phyloP scores from a whole-genome alignment of 2,797 vertebrate species.

The Syncerus caffer region DNA sequence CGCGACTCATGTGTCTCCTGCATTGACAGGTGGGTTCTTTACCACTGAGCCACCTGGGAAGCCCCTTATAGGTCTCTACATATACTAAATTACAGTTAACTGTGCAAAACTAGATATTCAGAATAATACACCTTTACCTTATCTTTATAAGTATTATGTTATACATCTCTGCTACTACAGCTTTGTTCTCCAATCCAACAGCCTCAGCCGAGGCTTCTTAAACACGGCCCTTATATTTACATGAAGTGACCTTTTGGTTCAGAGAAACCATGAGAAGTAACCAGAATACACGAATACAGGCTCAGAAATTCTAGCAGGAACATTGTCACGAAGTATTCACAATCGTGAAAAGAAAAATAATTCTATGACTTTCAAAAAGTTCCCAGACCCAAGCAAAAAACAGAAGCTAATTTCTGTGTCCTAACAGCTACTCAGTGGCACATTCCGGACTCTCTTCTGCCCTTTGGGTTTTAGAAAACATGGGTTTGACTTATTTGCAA shows the following conservation, averaged over 20 bases:
- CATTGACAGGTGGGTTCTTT: background rate
- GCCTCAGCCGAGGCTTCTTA: background rate
- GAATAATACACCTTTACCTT: background rate
- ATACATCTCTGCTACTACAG: background rate
- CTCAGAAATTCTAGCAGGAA: background rate
- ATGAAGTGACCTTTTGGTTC: background rate
- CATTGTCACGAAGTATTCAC: background rate
- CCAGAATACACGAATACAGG: background rate
- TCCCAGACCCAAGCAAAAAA: background rate
- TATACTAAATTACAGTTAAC: background rate
- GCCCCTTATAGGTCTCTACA: background rate
- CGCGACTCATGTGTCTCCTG: background rate
- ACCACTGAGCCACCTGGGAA: rapidly evolving
- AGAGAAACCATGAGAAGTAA: background rate
- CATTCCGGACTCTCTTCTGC: background rate
- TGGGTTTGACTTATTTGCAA: background rate
- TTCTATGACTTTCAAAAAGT: background rate
- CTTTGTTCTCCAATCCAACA: background rate
- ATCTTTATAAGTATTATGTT: background rate
- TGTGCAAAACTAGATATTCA: background rate
- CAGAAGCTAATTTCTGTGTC: background rate
- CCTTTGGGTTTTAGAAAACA: background rate
- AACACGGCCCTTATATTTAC: background rate
- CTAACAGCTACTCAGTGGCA: background rate
- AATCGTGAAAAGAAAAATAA: background rate